Percentiles rank a stretch among this genome's conserved stretches.
phyloP scores from a whole-genome alignment of 2,113 vertebrate species.

The Misgurnus mizolepis region DNA sequence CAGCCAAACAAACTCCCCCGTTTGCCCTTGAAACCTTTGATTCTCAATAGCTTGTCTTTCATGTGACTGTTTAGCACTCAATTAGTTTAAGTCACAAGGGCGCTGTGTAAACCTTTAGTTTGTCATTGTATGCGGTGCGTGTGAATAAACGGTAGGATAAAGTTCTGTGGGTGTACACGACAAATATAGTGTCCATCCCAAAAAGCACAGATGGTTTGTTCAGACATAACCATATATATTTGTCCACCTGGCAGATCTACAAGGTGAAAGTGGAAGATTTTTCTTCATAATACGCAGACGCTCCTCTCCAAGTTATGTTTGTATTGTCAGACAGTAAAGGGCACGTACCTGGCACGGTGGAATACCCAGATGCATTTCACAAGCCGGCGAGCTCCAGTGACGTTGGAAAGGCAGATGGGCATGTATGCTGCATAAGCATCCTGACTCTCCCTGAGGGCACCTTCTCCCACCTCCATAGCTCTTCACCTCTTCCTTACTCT shows the following conservation, averaged over 20 bases:
- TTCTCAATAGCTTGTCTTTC: conserved; percentile 12
- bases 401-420: conserved; percentile 28
- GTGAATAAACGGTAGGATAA: neutral
- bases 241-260: conserved; percentile 40
- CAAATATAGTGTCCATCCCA: conserved; percentile 5
- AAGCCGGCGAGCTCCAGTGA: conserved; percentile 23
- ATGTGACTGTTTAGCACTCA: neutral
- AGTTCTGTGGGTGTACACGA: neutral
- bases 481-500: neutral
- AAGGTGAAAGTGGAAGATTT: conserved; percentile 40
- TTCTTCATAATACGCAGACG: conserved; percentile 10
- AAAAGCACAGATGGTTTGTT: conserved; percentile 8
- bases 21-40: conserved; percentile 25
- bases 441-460: conserved; percentile 7
- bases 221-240: conserved; percentile 33
- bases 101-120: neutral
- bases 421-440: conserved; percentile 33
- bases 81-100: neutral
- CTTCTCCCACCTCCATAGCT: neutral
- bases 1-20: conserved; percentile 11
- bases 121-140: neutral
- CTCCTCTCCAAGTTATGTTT: conserved; percentile 19
- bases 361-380: conserved; percentile 29
- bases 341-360: conserved; percentile 16
- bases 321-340: conserved; percentile 41